Evolutionary conservation across 2,888 invertebrate species (phyloP), one percentile per base, ranked within the genome.

Genomic region (Acanthopleura granulata): DNA sequence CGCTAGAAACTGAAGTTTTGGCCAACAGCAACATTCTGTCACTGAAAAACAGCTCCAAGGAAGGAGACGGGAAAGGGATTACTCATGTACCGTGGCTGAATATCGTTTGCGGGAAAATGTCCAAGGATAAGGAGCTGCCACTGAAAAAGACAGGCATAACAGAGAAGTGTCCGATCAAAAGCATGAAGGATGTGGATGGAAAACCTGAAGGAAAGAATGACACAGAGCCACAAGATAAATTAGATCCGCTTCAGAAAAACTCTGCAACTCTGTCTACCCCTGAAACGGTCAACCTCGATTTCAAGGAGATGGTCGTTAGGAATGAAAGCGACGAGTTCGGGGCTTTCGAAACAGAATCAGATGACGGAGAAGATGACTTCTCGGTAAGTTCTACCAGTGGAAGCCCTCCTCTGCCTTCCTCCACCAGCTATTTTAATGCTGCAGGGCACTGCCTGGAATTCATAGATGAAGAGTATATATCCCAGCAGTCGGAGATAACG

Each of bases 21-120:
- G 9, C 40, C 40, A 40, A 40, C 40, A 40, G 9, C 40, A 40
- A 40, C 40, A 40, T 40, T 40, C 9, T 40, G n/a, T 57, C 57
- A 57, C 6, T 57, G 22, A n/a, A 57, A 57, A 57, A 22, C 57
- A n/a, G 57, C 12, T 3, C 22, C 57, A 66, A 66, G 29, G 66
- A 66, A 18, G 18, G 22, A 16, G 66, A 66, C 3, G 29, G 66
- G 29, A 66, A 27, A 66, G 22, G 66, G 4, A 27, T 16, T 22
- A 6, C 66, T 25, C 29, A 66, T 66, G 29, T 66, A 25, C 66
- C 66, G 6, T 66, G 66, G 66, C 14, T 66, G 66, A 57, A 57
- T 12, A 66, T 66, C 66, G 66, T 66, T 14, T 66, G 66, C 66
- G 66, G 66, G 1, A 66, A 66, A 27, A 16, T 66, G 25, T 16